These are phyloP conservation scores for Porites evermanni DNA, from an alignment of 92 coral and sea anemone genomes.

Conservation along the genomic window DNA sequence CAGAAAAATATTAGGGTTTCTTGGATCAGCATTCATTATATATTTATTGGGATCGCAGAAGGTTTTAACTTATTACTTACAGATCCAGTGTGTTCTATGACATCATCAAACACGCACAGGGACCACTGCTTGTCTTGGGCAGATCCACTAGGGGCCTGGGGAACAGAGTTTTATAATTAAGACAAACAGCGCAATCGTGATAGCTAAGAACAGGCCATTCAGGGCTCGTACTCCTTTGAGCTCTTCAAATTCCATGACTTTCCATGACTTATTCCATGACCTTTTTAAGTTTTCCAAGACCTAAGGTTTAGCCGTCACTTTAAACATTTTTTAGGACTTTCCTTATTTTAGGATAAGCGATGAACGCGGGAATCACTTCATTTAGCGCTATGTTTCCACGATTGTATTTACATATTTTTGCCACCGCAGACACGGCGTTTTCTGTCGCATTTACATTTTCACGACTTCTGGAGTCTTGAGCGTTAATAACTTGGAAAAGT, in stretches of 20 bases:
- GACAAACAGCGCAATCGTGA: neutral
- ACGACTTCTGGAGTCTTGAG: slow-evolving; percentile 84
- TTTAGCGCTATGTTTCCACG: slow-evolving; percentile 95
- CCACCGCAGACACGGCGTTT: slow-evolving; percentile 96
- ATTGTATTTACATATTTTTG: slow-evolving; percentile 98
- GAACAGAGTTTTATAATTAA: neutral
- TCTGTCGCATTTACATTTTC: slow-evolving; percentile 98
- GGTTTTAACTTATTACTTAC: slow-evolving; percentile 51
- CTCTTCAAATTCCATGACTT: too few species aligned
- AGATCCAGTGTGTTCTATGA: slow-evolving; percentile 93
- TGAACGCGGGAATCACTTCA: slow-evolving; percentile 87
- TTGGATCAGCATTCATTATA: neutral
- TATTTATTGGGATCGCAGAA: too few species aligned
- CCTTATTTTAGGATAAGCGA: slow-evolving; percentile 41
- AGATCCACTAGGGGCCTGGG: slow-evolving; percentile 81
- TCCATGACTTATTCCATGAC: too few species aligned
- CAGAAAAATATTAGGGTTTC: neutral
- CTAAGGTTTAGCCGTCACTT: too few species aligned
- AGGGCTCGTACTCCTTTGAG: too few species aligned
- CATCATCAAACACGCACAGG: slow-evolving; percentile 94
- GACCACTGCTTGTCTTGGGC: slow-evolving; percentile 98
- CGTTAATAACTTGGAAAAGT: slow-evolving; percentile 85
- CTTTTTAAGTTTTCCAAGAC: too few species aligned
- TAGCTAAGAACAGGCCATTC: neutral
- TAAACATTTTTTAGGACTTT: too few species aligned